Evolutionary conservation across 2,888 invertebrate genomes (phyloP).

Genomic region (Kryphioiulus occultus): DNA sequence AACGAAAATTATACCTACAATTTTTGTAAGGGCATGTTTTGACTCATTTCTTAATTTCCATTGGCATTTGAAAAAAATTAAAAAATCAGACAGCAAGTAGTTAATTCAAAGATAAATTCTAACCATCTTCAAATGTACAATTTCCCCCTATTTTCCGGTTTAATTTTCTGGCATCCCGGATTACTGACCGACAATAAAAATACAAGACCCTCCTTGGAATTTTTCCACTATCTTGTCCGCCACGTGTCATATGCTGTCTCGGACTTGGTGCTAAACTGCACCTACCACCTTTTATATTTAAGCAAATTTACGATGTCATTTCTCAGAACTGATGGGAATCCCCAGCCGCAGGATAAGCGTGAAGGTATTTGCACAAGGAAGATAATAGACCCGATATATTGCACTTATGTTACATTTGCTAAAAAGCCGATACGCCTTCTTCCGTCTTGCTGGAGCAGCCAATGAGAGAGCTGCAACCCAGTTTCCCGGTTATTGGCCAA

Average conservation of each 20-base stretch:
- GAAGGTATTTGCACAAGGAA: background rate
- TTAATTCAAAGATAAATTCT: no score
- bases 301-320: background rate
- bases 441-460: background rate
- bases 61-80: no score
- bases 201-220: background rate
- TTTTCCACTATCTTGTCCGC: no score
- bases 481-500: background rate
- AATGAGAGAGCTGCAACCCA: background rate
- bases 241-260: background rate
- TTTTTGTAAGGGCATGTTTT: no score
- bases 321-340: background rate
- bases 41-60: no score
- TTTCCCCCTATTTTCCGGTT: background rate
- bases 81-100: no score
- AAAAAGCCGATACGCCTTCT: background rate
- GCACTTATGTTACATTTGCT: background rate
- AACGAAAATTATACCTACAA: no score
- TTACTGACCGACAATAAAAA: background rate
- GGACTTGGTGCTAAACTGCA: background rate
- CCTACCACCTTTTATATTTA: background rate
- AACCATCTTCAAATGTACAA: no score
- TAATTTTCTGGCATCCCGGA: background rate
- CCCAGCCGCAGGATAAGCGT: background rate
- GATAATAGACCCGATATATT: background rate